Evolutionary conservation across 2,113 vertebrate genomes (phyloP).

Genomic region (Caretta caretta): DNA sequence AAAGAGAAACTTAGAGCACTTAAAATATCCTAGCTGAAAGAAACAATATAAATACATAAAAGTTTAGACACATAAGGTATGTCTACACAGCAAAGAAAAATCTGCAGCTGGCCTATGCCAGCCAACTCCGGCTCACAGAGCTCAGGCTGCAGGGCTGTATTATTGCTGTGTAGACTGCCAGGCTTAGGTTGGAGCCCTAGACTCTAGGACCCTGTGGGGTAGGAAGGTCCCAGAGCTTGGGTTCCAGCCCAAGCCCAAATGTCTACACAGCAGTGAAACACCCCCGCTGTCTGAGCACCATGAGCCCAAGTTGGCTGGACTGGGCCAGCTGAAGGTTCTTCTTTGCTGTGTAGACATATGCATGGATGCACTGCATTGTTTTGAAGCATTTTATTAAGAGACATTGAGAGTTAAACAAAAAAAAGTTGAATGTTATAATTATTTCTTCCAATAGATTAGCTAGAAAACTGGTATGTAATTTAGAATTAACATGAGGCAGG

Average conservation of each 20-base stretch:
- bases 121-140: not conserved
- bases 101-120: no score
- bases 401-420: not conserved
- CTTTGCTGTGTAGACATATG: not conserved
- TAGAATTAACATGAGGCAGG: slow-evolving; percentile 20
- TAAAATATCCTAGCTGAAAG: not conserved
- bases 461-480: slow-evolving; percentile 46
- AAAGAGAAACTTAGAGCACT: not conserved
- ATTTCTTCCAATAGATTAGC: slow-evolving; percentile 6
- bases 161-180: not conserved
- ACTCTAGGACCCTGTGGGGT: not conserved
- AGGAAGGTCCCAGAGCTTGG: not conserved
- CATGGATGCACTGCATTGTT: not conserved
- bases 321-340: not conserved
- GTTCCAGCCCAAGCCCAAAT: not conserved
- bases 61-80: not conserved
- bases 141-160: not conserved
- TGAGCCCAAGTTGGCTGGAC: not conserved
- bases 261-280: not conserved
- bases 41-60: not conserved
- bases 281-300: not conserved
- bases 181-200: not conserved
- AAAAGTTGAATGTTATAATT: not conserved
- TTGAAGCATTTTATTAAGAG: not conserved
- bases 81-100: not conserved